Evolutionary conservation across 2,113 vertebrate species (phyloP).

Genomic region (Alethe diademata): DNA sequence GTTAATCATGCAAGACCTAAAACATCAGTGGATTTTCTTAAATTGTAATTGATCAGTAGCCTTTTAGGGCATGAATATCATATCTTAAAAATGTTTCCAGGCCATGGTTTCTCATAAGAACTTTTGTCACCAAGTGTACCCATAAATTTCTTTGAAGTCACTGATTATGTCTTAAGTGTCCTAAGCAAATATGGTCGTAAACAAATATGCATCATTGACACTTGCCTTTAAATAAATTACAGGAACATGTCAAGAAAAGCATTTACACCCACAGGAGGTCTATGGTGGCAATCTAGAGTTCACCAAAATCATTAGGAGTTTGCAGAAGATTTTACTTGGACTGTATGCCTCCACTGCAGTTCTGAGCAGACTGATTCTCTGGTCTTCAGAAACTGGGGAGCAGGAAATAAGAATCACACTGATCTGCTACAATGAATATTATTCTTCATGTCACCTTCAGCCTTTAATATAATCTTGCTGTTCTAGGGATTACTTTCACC

Average conservation of each 20-base stretch:
- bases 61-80: not conserved
- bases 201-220: not conserved
- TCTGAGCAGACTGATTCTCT: not conserved
- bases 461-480: accelerated
- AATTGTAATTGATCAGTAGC: not conserved
- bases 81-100: not conserved
- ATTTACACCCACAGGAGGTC: not conserved
- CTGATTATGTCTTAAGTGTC: not conserved
- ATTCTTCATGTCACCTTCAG: not conserved
- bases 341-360: not conserved
- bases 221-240: not conserved
- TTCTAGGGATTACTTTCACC: not conserved
- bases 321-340: not conserved
- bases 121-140: not conserved
- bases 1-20: not conserved
- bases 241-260: not conserved
- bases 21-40: not conserved
- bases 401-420: not conserved
- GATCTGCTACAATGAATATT: not conserved
- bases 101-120: not conserved
- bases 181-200: not conserved
- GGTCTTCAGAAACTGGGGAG: not conserved
- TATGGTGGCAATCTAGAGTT: not conserved
- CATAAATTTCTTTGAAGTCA: not conserved
- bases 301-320: not conserved